phyloP scores from a whole-genome alignment of 2,888 invertebrate species.

The Acrobasis repandana region DNA sequence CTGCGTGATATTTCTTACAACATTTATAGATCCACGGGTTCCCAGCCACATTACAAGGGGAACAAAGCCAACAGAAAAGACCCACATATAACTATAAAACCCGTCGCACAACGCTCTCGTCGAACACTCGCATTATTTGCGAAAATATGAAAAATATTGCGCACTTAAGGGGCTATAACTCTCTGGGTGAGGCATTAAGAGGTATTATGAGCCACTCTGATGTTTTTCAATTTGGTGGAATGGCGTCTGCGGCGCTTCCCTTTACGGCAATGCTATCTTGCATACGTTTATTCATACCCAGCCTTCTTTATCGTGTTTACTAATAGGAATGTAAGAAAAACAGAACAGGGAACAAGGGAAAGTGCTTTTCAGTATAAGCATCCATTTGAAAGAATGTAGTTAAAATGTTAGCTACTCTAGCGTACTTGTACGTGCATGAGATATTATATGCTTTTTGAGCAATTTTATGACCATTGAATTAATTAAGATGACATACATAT shows the following conservation, averaged over 20 bases:
- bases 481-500: too few species aligned
- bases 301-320: slow-evolving; percentile 14
- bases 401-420: too few species aligned
- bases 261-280: slow-evolving; percentile 53
- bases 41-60: neutral
- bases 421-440: too few species aligned
- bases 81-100: slow-evolving; percentile 30
- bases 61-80: slow-evolving; percentile 26
- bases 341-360: neutral
- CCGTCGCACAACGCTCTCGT: slow-evolving; percentile 41
- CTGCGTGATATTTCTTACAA: slow-evolving; percentile 18
- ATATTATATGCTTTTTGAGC: too few species aligned
- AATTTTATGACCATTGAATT: too few species aligned
- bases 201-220: slow-evolving; percentile 71
- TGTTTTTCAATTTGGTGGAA: slow-evolving; percentile 79
- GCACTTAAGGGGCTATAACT: slow-evolving; percentile 68
- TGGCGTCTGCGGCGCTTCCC: slow-evolving; percentile 57
- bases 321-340: slow-evolving; percentile 8
- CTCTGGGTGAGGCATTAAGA: slow-evolving; percentile 69
- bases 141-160: slow-evolving; percentile 75
- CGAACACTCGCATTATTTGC: slow-evolving; percentile 63
- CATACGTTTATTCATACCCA: slow-evolving; percentile 32
- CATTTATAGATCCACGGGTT: slow-evolving; percentile 2
- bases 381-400: neutral
- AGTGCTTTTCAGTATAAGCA: neutral